Evolutionary conservation across 2,797 vertebrate species (phyloP).

Genomic region (Cottoperca gobio): DNA sequence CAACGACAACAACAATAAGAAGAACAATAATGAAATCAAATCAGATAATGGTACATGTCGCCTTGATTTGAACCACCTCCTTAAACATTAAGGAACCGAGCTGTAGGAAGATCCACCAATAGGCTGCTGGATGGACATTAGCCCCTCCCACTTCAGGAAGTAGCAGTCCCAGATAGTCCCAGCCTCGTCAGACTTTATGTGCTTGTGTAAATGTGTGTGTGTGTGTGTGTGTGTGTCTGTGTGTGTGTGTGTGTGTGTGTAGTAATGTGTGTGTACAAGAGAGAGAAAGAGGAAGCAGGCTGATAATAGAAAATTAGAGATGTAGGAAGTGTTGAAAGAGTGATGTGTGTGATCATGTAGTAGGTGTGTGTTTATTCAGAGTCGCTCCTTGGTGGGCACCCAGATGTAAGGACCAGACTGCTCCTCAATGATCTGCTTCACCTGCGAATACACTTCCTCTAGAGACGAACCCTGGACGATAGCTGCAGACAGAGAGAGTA

Average conservation of each 20-base stretch:
- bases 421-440: slow-evolving; percentile 97
- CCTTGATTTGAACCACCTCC: slow-evolving; percentile 90
- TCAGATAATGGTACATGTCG: slow-evolving; percentile 89
- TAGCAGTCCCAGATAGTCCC: slow-evolving; percentile 74
- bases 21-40: slow-evolving; percentile 82
- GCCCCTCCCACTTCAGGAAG: slow-evolving; percentile 81
- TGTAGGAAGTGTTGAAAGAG: slow-evolving; percentile 53
- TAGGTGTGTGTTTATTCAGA: slow-evolving; percentile 84
- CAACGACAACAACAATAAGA: slow-evolving; percentile 81
- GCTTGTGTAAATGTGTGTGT: slow-evolving; percentile 58
- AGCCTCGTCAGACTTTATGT: slow-evolving; percentile 64
- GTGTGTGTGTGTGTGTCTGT: slow-evolving; percentile 32
- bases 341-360: slow-evolving; percentile 39
- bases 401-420: slow-evolving; percentile 97
- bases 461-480: slow-evolving; percentile 94
- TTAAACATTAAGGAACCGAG: slow-evolving; percentile 99
- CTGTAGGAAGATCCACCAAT: slow-evolving; percentile 86
- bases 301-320: slow-evolving; percentile 72
- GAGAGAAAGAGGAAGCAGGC: slow-evolving; percentile 66
- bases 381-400: slow-evolving; percentile 95
- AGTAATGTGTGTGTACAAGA: slow-evolving; percentile 11
- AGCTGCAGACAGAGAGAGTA: slow-evolving; percentile 78
- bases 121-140: slow-evolving; percentile 88
- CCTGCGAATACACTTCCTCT: slow-evolving; percentile 96
- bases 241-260: slow-evolving; percentile 34